Evolutionary conservation across 1,140 invertebrate species (phyloP).

Genomic region (Cecropterus lyciades): DNA sequence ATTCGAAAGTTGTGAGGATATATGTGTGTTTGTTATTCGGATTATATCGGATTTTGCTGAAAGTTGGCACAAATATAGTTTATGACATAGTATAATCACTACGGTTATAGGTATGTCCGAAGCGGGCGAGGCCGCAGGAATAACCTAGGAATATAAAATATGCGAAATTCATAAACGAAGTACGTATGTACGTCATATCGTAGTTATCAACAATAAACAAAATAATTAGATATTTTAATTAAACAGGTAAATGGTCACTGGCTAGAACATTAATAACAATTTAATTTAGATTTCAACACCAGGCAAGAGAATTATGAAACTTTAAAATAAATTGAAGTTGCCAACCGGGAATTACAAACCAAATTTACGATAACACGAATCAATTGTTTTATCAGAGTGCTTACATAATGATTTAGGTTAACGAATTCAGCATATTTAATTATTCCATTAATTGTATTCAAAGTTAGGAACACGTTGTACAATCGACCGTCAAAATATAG

Average conservation of each 20-base stretch:
- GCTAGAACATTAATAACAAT: not conserved
- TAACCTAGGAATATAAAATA: too few species aligned
- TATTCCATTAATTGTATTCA: constrained; percentile 27
- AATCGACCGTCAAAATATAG: not conserved
- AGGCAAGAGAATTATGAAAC: not conserved
- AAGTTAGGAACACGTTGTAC: not conserved
- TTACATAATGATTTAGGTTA: constrained; percentile 29
- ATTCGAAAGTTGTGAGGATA: too few species aligned
- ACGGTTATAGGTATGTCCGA: too few species aligned
- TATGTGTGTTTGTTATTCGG: too few species aligned
- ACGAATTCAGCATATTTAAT: constrained; percentile 23
- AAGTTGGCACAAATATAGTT: too few species aligned
- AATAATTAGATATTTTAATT: not conserved
- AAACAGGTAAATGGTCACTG: too few species aligned
- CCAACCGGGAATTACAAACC: constrained; percentile 6
- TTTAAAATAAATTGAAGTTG: constrained; percentile 22
- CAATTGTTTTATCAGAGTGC: constrained; percentile 25
- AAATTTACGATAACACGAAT: constrained; percentile 30
- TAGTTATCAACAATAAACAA: not conserved
- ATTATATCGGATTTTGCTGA: too few species aligned
- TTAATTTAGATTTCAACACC: constrained; percentile 21
- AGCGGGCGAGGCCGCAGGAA: too few species aligned
- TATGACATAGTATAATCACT: too few species aligned
- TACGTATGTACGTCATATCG: too few species aligned
- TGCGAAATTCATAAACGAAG: too few species aligned